Conservation (phyloP, 2,113 vertebrate genomes). For the Donacobius atricapilla region DNA sequence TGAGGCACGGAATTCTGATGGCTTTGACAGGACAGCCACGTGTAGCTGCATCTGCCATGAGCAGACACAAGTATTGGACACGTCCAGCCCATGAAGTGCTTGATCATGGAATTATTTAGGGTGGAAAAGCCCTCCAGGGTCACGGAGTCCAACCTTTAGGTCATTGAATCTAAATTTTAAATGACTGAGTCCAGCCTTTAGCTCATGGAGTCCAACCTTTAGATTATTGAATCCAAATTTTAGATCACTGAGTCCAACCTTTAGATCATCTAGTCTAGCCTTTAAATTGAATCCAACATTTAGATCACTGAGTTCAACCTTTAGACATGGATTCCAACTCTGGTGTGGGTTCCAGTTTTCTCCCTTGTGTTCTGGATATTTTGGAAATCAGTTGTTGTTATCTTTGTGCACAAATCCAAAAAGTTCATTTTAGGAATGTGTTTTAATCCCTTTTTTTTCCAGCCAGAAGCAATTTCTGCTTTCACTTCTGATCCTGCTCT, state of each 20-base stretch:
- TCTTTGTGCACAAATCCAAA: background rate
- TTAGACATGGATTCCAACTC: background rate
- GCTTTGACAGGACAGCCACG: background rate
- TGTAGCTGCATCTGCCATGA: background rate
- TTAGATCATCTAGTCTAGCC: background rate
- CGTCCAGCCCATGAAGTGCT: rapidly evolving
- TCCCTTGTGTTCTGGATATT: background rate
- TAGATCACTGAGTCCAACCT: background rate
- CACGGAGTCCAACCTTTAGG: background rate
- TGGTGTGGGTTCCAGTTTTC: background rate
- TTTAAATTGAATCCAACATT: background rate
- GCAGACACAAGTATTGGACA: background rate
- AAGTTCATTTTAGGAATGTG: background rate
- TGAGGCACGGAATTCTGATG: background rate
- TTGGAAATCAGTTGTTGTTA: background rate
- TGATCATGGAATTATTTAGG: background rate
- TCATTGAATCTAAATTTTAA: background rate
- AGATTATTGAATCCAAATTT: background rate
- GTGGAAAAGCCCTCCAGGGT: background rate
- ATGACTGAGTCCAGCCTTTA: rapidly evolving
- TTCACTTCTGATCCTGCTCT: slow-evolving; percentile 94
- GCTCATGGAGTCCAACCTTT: background rate
- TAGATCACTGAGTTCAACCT: background rate
- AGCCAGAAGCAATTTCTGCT: slow-evolving; percentile 94
- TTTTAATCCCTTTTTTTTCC: background rate